Conservation (phyloP, 2,888 invertebrate species). For the Gnatocerus cornutus region DNA sequence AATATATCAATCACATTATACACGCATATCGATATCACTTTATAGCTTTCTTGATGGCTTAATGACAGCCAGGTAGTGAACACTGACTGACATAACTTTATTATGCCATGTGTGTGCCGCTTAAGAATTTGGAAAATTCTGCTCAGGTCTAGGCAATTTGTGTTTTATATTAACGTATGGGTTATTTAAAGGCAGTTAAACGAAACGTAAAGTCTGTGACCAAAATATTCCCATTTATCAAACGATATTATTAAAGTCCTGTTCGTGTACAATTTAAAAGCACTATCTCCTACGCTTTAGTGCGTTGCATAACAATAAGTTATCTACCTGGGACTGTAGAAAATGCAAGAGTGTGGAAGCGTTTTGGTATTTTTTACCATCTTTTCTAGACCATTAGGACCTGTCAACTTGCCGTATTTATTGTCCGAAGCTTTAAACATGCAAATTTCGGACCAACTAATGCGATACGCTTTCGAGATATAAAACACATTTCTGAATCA, state of each 20-base stretch:
- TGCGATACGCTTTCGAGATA: slow-evolving; percentile 40
- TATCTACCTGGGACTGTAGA: slow-evolving; percentile 50
- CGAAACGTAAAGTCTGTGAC: slow-evolving; percentile 59
- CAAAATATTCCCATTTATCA: slow-evolving; percentile 64
- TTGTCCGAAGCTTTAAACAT: slow-evolving; percentile 45
- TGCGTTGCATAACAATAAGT: slow-evolving; percentile 58
- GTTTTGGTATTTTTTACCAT: slow-evolving; percentile 28
- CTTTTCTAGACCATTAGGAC: slow-evolving; percentile 43
- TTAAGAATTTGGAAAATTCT: slow-evolving; percentile 25
- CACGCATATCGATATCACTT: slow-evolving; percentile 68
- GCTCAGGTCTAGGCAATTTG: slow-evolving; percentile 33
- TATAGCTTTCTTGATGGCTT: slow-evolving; percentile 62
- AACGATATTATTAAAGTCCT: slow-evolving; percentile 53
- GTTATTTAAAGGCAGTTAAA: slow-evolving; percentile 58
- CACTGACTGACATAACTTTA: slow-evolving; percentile 12
- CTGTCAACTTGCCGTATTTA: slow-evolving; percentile 47
- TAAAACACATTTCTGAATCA: slow-evolving; percentile 36
- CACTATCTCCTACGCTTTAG: slow-evolving; percentile 55
- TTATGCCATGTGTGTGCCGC: slow-evolving; percentile 3
- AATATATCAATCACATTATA: slow-evolving; percentile 70
- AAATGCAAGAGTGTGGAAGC: slow-evolving; percentile 26
- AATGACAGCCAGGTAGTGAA: slow-evolving; percentile 57
- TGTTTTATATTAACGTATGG: slow-evolving; percentile 53
- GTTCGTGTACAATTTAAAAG: slow-evolving; percentile 45
- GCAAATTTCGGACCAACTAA: slow-evolving; percentile 39